These are phyloP conservation scores for Diplosoma virens DNA, from an alignment of 23 tunicate genomes.

Conservation along the genomic window DNA sequence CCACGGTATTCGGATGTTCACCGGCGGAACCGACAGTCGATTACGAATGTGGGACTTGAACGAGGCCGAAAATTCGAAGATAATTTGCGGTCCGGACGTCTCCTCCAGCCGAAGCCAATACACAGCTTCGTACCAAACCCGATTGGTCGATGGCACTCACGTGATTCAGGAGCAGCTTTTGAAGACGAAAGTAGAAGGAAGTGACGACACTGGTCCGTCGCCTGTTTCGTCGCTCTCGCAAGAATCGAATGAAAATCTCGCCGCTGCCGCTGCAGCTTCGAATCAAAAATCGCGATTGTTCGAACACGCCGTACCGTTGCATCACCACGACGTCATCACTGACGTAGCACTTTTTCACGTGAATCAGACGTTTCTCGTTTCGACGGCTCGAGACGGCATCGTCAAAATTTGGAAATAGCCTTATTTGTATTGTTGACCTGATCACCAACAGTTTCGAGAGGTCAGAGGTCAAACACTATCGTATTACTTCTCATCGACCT, in stretches of 20 bases:
- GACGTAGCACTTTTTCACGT: slow-evolving; percentile 64
- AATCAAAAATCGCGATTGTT: slow-evolving; percentile 22
- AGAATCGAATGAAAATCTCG: not conserved
- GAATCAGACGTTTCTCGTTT: slow-evolving; percentile 56
- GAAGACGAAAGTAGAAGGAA: slow-evolving; percentile 29
- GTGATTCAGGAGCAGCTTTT: slow-evolving; percentile 72
- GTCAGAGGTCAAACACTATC: too few relatives aligned
- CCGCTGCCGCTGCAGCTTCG: slow-evolving; percentile 9
- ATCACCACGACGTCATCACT: slow-evolving; percentile 80
- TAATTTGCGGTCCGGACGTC: slow-evolving; percentile 68
- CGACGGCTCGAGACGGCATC: slow-evolving; percentile 76
- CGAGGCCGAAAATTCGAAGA: slow-evolving; percentile 45
- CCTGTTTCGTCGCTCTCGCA: not conserved
- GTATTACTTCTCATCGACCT: too few relatives aligned
- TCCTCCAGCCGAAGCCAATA: slow-evolving; percentile 35
- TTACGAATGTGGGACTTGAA: slow-evolving; percentile 76
- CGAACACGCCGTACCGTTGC: slow-evolving; percentile 53
- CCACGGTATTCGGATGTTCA: slow-evolving; percentile 46
- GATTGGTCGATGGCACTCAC: slow-evolving; percentile 76
- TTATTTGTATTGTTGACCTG: too few relatives aligned
- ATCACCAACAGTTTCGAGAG: too few relatives aligned
- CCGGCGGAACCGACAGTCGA: slow-evolving; percentile 83
- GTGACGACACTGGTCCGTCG: not conserved
- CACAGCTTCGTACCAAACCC: slow-evolving; percentile 46
- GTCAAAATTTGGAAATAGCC: slow-evolving; percentile 94